A percentile compares a stretch with the other conserved stretches of the same genome.
phyloP scores from a whole-genome alignment of 2,888 invertebrate genomes.

The Dryadula phaetusa region DNA sequence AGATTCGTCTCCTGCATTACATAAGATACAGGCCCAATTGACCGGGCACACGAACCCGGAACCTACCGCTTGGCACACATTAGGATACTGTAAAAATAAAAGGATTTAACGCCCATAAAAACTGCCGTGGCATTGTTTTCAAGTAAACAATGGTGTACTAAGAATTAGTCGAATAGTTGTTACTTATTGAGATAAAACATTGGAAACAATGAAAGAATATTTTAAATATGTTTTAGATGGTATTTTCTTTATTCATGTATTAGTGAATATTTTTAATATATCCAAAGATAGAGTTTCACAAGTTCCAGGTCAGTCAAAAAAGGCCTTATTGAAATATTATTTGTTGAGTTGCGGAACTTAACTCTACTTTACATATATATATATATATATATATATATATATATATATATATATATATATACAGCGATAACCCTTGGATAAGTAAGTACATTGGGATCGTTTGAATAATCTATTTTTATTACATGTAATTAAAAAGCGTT shows the following conservation, averaged over 20 bases:
- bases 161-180: slow-evolving; percentile 11
- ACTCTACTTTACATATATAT: no score
- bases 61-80: slow-evolving; percentile 47
- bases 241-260: no score
- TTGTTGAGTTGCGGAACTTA: no score
- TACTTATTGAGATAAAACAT: slow-evolving; percentile 7
- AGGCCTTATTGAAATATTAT: no score
- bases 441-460: background rate
- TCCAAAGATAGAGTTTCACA: no score
- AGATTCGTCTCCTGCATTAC: slow-evolving; percentile 12
- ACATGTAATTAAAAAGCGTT: background rate
- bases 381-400: background rate
- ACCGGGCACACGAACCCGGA: slow-evolving; percentile 47
- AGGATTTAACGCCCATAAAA: slow-evolving; percentile 31
- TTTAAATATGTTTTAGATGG: no score
- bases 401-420: background rate
- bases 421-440: slow-evolving; percentile 9
- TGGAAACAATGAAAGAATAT: background rate
- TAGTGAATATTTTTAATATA: no score
- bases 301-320: no score
- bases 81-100: slow-evolving; percentile 25
- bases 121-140: slow-evolving; percentile 27
- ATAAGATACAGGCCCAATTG: slow-evolving; percentile 37
- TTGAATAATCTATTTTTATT: background rate
- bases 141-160: slow-evolving; percentile 25